Conservation (phyloP, 1,140 invertebrate genomes). For the Lordiphosa collinella region DNA sequence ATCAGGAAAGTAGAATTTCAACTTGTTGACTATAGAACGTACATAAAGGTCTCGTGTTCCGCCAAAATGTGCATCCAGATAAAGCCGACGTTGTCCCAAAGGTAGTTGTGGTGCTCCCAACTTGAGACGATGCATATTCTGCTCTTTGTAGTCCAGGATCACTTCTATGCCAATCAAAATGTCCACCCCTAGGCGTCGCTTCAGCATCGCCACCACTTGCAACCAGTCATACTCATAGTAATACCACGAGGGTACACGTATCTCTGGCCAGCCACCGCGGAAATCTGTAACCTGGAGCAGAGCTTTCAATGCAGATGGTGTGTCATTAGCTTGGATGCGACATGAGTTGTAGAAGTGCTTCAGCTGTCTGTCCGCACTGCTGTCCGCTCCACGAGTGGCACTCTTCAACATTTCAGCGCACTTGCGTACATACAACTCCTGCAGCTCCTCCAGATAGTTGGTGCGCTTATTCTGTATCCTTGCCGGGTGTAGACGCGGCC, state of each 20-base stretch:
- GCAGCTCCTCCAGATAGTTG: constrained; percentile 88
- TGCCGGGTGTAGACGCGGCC: constrained; percentile 80
- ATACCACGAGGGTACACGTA: constrained; percentile 60
- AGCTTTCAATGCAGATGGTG: constrained; percentile 23
- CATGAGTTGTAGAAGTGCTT: constrained; percentile 91
- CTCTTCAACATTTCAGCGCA: constrained; percentile 61
- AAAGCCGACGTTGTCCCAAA: constrained; percentile 39
- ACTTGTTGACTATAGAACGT: constrained; percentile 35
- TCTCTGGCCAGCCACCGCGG: constrained; percentile 64
- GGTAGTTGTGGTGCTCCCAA: constrained; percentile 60
- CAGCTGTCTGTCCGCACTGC: constrained; percentile 81
- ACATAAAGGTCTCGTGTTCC: constrained; percentile 42
- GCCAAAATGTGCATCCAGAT: constrained; percentile 30
- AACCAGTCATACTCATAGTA: constrained; percentile 70
- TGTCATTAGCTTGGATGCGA: constrained; percentile 81
- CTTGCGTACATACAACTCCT: constrained; percentile 64
- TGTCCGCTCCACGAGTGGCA: constrained; percentile 36
- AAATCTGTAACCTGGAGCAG: constrained; percentile 57
- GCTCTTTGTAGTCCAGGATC: constrained; percentile 61
- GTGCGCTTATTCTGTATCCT: constrained; percentile 83
- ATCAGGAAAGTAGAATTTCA: constrained; percentile 55
- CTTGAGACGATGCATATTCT: constrained; percentile 60
- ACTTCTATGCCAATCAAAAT: constrained; percentile 67
- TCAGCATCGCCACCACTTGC: constrained; percentile 49
- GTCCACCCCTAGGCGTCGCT: constrained; percentile 58